Evolutionary conservation across 2,113 vertebrate genomes (phyloP).

Genomic region (Monopterus albus): DNA sequence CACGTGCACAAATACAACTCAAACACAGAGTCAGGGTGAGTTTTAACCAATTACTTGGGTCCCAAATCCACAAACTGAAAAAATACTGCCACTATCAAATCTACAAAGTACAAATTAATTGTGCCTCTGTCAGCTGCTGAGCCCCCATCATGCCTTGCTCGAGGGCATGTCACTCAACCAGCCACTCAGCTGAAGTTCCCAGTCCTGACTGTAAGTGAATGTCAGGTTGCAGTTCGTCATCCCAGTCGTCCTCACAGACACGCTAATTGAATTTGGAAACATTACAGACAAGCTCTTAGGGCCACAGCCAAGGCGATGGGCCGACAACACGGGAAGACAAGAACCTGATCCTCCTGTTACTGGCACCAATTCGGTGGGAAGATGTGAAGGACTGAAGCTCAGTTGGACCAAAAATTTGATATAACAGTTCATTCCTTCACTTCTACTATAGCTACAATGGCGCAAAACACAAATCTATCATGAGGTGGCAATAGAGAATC

Average conservation of each 20-base stretch:
- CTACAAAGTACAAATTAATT: background rate
- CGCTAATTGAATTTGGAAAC: constrained; percentile 4
- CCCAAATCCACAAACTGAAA: too few relatives aligned
- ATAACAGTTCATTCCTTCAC: too few relatives aligned
- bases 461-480: too few relatives aligned
- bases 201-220: background rate
- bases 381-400: too few relatives aligned
- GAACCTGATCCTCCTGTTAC: constrained; percentile 28
- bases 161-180: constrained; percentile 16
- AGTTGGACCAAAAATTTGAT: too few relatives aligned
- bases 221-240: constrained; percentile 3
- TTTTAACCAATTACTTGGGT: too few relatives aligned
- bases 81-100: too few relatives aligned
- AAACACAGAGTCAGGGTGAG: too few relatives aligned
- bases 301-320: background rate
- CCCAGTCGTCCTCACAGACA: constrained; percentile 3
- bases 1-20: too few relatives aligned
- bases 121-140: background rate
- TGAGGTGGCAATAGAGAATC: too few relatives aligned
- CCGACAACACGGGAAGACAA: background rate
- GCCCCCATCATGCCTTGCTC: constrained; percentile 10
- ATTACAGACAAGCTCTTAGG: constrained; percentile 9
- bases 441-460: too few relatives aligned
- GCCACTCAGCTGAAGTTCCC: background rate
- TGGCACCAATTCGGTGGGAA: background rate